Conservation (phyloP, 2,113 vertebrate genomes). For the Bucco capensis region DNA sequence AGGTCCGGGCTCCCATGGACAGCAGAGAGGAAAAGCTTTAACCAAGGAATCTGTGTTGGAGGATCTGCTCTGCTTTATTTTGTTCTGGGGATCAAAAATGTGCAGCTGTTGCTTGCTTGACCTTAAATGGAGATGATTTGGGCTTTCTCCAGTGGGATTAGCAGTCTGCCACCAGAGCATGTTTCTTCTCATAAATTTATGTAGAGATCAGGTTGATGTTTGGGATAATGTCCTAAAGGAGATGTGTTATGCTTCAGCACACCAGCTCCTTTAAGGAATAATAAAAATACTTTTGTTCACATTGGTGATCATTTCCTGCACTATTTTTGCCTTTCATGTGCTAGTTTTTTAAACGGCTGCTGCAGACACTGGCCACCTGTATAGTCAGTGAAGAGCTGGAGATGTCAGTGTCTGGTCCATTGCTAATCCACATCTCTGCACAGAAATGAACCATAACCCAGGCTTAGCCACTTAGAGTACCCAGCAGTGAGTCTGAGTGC, state of each 20-base stretch:
- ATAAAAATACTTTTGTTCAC: neutral
- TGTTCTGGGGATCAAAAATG: slow-evolving; percentile 47
- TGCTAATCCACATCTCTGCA: neutral
- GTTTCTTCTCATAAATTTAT: slow-evolving; percentile 54
- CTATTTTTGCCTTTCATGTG: neutral
- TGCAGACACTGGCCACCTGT: neutral
- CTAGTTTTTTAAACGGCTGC: neutral
- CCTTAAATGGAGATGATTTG: slow-evolving; percentile 79
- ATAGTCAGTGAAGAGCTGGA: neutral
- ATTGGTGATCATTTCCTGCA: neutral
- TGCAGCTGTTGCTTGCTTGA: slow-evolving; percentile 61
- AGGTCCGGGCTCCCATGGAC: neutral
- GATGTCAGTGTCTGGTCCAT: accelerated
- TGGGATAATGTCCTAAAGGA: slow-evolving; percentile 29
- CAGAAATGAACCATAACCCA: neutral
- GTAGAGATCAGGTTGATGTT: slow-evolving; percentile 43
- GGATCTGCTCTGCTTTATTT: slow-evolving; percentile 43
- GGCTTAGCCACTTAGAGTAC: neutral
- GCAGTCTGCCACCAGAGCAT: slow-evolving; percentile 48
- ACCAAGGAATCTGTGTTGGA: neutral
- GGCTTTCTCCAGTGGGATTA: slow-evolving; percentile 70
- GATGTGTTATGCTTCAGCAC: neutral
- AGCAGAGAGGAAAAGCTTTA: neutral
- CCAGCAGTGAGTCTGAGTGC: neutral
- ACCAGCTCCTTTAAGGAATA: neutral